phyloP scores from a whole-genome alignment of 2,888 invertebrate species.

The Dicyrtoma fusca region DNA sequence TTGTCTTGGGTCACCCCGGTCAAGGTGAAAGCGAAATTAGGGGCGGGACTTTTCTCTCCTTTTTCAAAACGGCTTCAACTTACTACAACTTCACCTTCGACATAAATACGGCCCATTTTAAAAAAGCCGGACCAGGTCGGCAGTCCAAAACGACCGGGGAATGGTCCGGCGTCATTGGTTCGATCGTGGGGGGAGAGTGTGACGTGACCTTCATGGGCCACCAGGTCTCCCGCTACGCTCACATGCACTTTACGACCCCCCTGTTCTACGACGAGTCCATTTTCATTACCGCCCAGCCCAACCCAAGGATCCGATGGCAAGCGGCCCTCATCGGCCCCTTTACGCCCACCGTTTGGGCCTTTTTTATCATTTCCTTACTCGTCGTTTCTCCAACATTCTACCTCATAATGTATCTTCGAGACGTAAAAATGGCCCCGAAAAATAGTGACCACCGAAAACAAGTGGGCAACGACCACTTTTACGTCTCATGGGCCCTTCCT shows the following conservation, averaged over 20 bases:
- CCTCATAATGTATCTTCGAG: not conserved
- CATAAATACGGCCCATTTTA: conserved; percentile 2
- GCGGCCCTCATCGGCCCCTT: conserved; percentile 14
- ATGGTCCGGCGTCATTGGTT: conserved; percentile 25
- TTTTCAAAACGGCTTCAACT: not conserved
- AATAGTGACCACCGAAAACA: not conserved
- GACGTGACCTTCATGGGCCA: conserved; percentile 30
- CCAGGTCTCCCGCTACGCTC: conserved; percentile 13
- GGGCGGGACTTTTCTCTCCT: conserved; percentile 14
- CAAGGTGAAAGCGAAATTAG: not conserved
- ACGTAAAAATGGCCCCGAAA: not conserved
- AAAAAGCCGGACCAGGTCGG: conserved; percentile 10
- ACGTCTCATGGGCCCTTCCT: conserved; percentile 5
- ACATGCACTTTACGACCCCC: conserved; percentile 17
- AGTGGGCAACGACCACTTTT: not conserved
- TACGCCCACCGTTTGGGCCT: not conserved
- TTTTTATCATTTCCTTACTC: not conserved
- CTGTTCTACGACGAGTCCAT: conserved; percentile 18
- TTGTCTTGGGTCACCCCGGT: not conserved
- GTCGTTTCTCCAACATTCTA: not conserved
- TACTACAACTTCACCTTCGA: conserved; percentile 19
- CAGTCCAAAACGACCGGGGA: not conserved
- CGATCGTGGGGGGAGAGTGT: conserved; percentile 8
- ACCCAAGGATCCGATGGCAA: not conserved
- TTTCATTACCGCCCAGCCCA: conserved; percentile 11